These are phyloP conservation scores for Monodelphis domestica DNA, from an alignment of 2,797 vertebrate species.

Conservation along the genomic window DNA sequence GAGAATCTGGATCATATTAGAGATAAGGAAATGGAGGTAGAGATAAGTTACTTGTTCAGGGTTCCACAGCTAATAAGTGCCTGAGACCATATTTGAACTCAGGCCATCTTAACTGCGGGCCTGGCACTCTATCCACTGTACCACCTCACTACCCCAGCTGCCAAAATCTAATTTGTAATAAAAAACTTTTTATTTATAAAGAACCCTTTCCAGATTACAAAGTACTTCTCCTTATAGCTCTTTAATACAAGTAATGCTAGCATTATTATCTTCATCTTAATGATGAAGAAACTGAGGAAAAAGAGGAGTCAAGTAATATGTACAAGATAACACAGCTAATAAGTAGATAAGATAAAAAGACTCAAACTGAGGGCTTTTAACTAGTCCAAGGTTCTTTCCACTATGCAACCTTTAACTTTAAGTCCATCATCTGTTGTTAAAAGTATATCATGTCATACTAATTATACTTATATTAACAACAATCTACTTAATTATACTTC, in stretches of 20 bases:
- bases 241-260: not conserved
- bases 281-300: not conserved
- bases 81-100: not conserved
- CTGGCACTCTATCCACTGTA: not conserved
- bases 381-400: not conserved
- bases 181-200: not conserved
- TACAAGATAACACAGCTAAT: not conserved
- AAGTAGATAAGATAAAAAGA: not conserved
- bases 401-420: not conserved
- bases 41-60: not conserved
- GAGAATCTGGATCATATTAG: not conserved
- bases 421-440: not conserved
- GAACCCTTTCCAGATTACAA: not conserved
- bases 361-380: not conserved
- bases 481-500: not conserved
- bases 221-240: not conserved
- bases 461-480: not conserved
- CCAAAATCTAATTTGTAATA: not conserved
- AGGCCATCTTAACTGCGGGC: not conserved
- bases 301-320: not conserved
- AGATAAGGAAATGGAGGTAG: not conserved
- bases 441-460: not conserved
- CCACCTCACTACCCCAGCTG: not conserved
- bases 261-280: not conserved
- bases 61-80: not conserved